Evolutionary conservation across 2,113 vertebrate species (phyloP).

Genomic region (Electrona antarctica): DNA sequence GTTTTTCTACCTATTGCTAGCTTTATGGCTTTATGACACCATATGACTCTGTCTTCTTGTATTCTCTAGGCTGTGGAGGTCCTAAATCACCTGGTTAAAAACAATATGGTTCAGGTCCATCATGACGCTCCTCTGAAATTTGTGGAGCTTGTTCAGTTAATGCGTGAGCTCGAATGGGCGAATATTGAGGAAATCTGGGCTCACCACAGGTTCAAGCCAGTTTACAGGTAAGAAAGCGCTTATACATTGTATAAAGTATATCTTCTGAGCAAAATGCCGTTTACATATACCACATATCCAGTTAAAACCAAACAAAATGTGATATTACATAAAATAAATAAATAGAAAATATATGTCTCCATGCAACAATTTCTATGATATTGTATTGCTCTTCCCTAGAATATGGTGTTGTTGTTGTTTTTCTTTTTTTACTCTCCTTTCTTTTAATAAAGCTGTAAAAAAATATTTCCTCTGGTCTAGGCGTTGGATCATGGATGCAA

Average conservation of each 20-base stretch:
- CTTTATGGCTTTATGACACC: background rate
- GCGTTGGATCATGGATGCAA: constrained; percentile 78
- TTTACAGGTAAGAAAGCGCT: constrained; percentile 65
- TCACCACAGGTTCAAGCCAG: constrained; percentile 58
- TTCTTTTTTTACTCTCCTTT: background rate
- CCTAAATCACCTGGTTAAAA: constrained; percentile 77
- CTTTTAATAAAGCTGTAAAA: background rate
- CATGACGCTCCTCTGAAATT: constrained; percentile 82
- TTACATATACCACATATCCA: background rate
- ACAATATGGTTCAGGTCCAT: constrained; percentile 76
- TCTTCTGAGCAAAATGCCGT: no score
- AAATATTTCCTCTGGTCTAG: constrained; percentile 55
- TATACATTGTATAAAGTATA: no score
- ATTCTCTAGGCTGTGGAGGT: constrained; percentile 76
- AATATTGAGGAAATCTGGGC: constrained; percentile 72
- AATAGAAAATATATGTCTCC: background rate
- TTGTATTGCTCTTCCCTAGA: no score
- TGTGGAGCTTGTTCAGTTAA: constrained; percentile 81
- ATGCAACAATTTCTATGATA: no score
- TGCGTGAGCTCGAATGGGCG: constrained; percentile 65
- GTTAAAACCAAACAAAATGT: background rate
- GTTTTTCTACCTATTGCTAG: background rate
- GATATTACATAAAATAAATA: background rate
- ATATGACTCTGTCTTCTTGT: background rate
- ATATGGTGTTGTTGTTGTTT: no score